phyloP scores from a whole-genome alignment of 2,888 invertebrate species.

The Ischnura elegans region DNA sequence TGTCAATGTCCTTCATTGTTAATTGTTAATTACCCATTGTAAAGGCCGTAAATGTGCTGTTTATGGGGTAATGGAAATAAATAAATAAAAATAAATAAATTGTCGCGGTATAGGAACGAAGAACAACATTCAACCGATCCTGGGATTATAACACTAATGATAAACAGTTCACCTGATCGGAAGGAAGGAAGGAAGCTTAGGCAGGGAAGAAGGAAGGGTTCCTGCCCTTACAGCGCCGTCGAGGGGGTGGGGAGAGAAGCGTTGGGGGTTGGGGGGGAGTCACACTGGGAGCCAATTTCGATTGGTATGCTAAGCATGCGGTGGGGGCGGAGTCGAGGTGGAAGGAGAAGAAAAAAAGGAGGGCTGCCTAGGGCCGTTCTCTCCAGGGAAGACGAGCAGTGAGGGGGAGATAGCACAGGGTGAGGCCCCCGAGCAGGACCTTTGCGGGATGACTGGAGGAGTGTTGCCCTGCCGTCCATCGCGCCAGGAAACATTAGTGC shows the following conservation, averaged over 20 bases:
- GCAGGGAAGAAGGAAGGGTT: conserved; percentile 24
- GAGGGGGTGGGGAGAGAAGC: background rate
- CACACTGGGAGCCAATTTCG: conserved; percentile 62
- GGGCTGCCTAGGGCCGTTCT: background rate
- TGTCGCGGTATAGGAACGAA: too few relatives aligned
- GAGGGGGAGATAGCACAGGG: background rate
- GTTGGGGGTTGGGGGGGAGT: background rate
- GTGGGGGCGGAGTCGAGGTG: conserved; percentile 37
- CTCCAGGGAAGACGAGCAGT: background rate
- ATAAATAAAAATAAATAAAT: too few relatives aligned
- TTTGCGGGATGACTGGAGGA: background rate
- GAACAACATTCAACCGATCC: too few relatives aligned
- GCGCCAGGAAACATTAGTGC: background rate
- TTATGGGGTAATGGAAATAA: too few relatives aligned
- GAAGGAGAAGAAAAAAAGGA: background rate
- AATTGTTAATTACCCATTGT: too few relatives aligned
- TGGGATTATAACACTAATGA: too few relatives aligned
- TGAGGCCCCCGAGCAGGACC: conserved; percentile 57
- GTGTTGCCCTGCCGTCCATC: background rate
- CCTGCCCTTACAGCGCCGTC: background rate
- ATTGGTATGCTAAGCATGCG: conserved; percentile 60
- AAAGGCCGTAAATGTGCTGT: too few relatives aligned
- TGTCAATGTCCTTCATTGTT: too few relatives aligned
- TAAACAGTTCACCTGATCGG: too few relatives aligned
- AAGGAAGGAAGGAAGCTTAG: background rate